Base-by-base conservation (phyloP, 2,113 vertebrate species). In the Chinchilla lanigera region DNA sequence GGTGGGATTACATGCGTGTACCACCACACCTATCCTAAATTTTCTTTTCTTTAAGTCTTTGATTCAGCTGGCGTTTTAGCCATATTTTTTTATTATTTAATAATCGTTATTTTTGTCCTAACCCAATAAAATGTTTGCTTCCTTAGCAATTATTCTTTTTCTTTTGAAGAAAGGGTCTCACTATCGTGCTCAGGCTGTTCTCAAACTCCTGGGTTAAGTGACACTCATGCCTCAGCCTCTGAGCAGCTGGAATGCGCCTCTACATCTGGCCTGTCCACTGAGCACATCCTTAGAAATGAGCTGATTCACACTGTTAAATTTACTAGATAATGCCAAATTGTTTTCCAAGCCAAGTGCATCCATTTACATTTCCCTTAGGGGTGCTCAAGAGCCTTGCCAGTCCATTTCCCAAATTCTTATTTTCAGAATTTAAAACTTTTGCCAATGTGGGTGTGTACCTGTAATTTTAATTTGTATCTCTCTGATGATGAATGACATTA, bases 401-500 rank as follows among this genome's bases (percentile, higher is more conserved):
- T 81, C 28, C 14, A 86, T 38, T 96, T 90, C 61, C 44, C 81
- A 80, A 95, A 67, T 12, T 78, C 19, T 78, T 54, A 92, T 83
- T 65, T 95, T 20, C 47, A 91, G 47, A 78, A 94, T 65, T 89
- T 88, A 19, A 8, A 69, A 89, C 61, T 47, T 93, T 94, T 77
- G 52, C 7, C 28, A 63, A 81, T 50, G 19, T 78, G 58, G 65
- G 56, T 67, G 3, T 95, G 22, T 28, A 93, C 12, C 56, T 84
- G 50, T 67, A 30, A 92, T 87, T 95, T 97, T 41, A 88, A 35
- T 63, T 54, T 41, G 26, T 12, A 89, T 84, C 61, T 87, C 52
- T 88, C 71, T 88, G 41, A 38, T 91, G 71, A 95, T 86, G 58
- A 97, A 52, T 86, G 52, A 97, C 38, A 94, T 78, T 58, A 96